These are phyloP conservation scores for Aelia acuminata DNA, from an alignment of 2,888 invertebrate species.

Conservation along the genomic window DNA sequence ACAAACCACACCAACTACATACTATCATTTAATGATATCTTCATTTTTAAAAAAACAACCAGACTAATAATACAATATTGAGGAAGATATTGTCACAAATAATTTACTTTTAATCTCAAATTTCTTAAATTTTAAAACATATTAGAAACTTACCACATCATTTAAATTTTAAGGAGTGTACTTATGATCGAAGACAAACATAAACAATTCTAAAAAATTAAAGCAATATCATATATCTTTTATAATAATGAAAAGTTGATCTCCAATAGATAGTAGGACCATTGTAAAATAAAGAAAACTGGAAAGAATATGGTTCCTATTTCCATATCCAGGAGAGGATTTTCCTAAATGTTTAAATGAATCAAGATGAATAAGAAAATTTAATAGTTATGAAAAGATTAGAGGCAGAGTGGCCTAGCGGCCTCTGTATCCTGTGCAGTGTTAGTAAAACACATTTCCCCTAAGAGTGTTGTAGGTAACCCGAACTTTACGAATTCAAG, in stretches of 20 bases:
- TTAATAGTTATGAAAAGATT: neutral
- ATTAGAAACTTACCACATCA: neutral
- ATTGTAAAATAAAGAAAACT: neutral
- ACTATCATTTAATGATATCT: neutral
- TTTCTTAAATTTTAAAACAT: neutral
- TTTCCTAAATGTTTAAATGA: neutral
- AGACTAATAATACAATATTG: conserved; percentile 8
- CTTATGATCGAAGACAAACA: neutral
- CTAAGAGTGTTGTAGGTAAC: too few species aligned
- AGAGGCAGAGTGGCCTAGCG: too few species aligned
- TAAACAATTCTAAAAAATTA: neutral
- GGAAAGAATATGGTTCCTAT: neutral
- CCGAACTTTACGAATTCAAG: too few species aligned
- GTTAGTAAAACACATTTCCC: too few species aligned
- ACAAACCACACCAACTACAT: conserved; percentile 59
- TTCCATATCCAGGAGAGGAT: neutral
- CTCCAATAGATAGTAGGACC: neutral
- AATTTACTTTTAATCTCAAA: neutral
- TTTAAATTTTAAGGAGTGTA: neutral
- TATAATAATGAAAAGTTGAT: neutral
- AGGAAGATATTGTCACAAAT: neutral
- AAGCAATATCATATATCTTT: neutral
- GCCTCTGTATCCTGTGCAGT: too few species aligned
- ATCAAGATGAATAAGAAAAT: neutral
- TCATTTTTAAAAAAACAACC: conserved; percentile 9